A percentile compares a stretch with the other conserved stretches of the same genome.
These are phyloP conservation scores for Marcusenius ussheri DNA, from an alignment of 2,113 vertebrate genomes.

Conservation along the genomic window DNA sequence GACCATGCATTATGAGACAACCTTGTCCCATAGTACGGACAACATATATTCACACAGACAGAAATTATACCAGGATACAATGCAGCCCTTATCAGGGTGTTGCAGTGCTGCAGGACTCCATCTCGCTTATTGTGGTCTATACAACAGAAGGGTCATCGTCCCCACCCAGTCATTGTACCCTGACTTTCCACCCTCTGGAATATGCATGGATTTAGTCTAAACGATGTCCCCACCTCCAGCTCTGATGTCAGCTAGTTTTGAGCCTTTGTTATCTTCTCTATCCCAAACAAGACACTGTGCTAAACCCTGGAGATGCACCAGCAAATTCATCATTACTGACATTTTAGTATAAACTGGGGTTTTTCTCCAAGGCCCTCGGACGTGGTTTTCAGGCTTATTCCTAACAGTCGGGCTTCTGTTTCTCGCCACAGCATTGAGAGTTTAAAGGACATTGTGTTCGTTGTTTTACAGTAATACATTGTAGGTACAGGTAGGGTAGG, in stretches of 20 bases:
- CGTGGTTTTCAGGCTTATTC: neutral
- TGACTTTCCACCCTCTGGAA: neutral
- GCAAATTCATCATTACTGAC: slow-evolving; percentile 43
- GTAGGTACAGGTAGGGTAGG: neutral
- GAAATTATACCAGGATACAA: slow-evolving; percentile 28
- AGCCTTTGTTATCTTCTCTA: slow-evolving; percentile 12
- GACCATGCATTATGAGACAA: neutral
- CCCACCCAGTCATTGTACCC: neutral
- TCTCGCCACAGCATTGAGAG: neutral
- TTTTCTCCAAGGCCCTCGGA: slow-evolving; percentile 28
- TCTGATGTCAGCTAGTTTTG: neutral
- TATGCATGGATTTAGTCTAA: neutral
- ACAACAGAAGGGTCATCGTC: neutral
- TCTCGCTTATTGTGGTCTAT: neutral
- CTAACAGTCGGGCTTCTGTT: neutral
- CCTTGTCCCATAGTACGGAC: neutral
- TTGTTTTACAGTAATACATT: neutral
- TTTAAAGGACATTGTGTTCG: neutral
- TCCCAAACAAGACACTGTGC: slow-evolving; percentile 28
- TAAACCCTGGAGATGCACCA: neutral
- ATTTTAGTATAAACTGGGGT: slow-evolving; percentile 22
- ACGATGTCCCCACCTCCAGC: neutral
- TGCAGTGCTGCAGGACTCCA: slow-evolving; percentile 31
- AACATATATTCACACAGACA: neutral
- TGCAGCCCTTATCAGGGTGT: slow-evolving; percentile 39